Evolutionary conservation across 2,888 invertebrate genomes (phyloP), one percentile per base, ranked within the genome.

Genomic region (Plebejus argus): DNA sequence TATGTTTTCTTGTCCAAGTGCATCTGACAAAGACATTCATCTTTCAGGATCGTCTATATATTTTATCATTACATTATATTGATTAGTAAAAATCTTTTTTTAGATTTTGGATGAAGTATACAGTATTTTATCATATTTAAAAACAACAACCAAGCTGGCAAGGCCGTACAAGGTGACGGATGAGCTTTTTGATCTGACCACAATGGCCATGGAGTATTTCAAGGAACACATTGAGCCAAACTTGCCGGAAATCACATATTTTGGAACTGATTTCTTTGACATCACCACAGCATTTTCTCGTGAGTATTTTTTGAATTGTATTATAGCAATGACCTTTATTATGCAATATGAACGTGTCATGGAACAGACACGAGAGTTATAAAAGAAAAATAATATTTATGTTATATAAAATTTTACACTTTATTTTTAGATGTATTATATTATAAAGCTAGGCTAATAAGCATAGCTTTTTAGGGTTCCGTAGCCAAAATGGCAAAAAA

Each of bases 161-260:
- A 95, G 98, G 85, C 98, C 98, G 72, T 98, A 98, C 90, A 98
- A 98, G 91, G 98, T 99, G 79, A 98, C 98, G 10, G 98, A 98
- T 92, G 98, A 99, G 90, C 94, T 99, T 78, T 98, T 98, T 92
- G 99, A 99, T 93, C 95, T 99, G 81, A 98, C 98, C 61, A 98
- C 98, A 61, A 99, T 99, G 99, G 99, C 99, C 56, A 98, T 99
- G 98, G 99, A 99, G 91, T 98, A 98, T 91, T 99, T 99, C 90
- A 98, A 98, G 89, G 98, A 99, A 89, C 96, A 97, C 85, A 98
- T 99, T 87, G 98, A 98, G 89, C 98, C 98, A 8, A 96, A 96
- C 82, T 94, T 98, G 85, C 98, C 98, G 58, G 98, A 98, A 90
- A 97, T 98, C 81, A 97, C 97, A 75, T 98, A 97, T 88, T 98